Percentiles rank a stretch among this genome's conserved stretches.
Conservation (phyloP, 2,113 vertebrate genomes). For the Gymnobelideus leadbeateri region DNA sequence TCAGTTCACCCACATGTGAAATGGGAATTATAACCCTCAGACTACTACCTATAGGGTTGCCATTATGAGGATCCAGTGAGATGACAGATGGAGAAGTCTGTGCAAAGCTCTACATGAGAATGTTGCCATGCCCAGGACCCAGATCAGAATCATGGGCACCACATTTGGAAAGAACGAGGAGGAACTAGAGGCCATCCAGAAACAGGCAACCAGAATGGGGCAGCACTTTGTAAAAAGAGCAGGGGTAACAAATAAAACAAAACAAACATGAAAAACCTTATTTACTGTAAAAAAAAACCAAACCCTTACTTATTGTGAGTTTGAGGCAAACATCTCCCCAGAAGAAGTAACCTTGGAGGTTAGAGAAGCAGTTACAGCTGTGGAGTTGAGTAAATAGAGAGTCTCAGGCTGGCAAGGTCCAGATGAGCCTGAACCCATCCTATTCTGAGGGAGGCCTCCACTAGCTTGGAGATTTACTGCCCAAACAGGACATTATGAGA, state of each 20-base stretch:
- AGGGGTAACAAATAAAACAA: neutral
- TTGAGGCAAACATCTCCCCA: too few relatives aligned
- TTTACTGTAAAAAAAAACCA: too few relatives aligned
- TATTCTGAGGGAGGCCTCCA: neutral
- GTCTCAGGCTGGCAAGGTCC: neutral
- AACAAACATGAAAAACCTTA: too few relatives aligned
- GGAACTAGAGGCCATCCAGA: neutral
- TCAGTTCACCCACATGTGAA: neutral
- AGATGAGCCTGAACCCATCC: neutral
- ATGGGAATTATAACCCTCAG: neutral
- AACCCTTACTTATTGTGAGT: too few relatives aligned
- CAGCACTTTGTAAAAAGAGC: neutral
- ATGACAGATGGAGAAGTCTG: neutral
- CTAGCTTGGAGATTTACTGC: neutral
- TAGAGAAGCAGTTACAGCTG: too few relatives aligned
- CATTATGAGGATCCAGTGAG: neutral
- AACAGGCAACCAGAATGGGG: neutral
- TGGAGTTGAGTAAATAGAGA: neutral
- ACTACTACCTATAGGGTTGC: neutral
- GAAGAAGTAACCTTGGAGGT: too few relatives aligned
- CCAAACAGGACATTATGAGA: neutral
- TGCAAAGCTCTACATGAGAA: neutral
- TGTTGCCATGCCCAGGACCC: neutral
- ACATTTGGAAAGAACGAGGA: neutral
- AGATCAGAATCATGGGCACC: neutral